Evolutionary conservation across 2,797 vertebrate species (phyloP).

Genomic region (Cuculus canorus): DNA sequence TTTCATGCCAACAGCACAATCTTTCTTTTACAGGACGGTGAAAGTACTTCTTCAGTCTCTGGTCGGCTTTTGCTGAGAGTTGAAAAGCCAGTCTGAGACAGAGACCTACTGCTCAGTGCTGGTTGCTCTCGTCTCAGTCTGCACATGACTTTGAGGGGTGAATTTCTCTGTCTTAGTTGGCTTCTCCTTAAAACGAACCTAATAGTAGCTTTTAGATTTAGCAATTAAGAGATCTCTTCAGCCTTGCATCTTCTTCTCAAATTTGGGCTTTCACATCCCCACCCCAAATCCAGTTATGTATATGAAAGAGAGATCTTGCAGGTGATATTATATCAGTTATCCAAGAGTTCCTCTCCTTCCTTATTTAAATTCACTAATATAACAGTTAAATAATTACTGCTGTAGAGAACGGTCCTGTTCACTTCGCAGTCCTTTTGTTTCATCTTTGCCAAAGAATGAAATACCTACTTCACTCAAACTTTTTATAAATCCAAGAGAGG

Average conservation of each 20-base stretch:
- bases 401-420: not conserved
- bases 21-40: not conserved
- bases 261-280: not conserved
- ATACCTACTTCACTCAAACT: not conserved
- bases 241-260: not conserved
- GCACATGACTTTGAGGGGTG: not conserved
- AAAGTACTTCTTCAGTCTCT: not conserved
- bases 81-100: not conserved
- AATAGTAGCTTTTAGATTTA: not conserved
- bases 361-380: not conserved
- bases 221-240: not conserved
- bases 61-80: not conserved
- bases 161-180: not conserved
- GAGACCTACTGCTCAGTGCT: not conserved
- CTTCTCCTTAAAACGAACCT: not conserved
- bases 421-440: not conserved
- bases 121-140: not conserved
- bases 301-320: not conserved
- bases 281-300: not conserved
- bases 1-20: not conserved
- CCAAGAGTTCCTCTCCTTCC: not conserved
- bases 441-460: not conserved
- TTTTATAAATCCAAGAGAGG: not conserved
- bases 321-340: not conserved
- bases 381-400: not conserved